Percentiles rank a stretch among this genome's conserved stretches.
These are phyloP conservation scores for Bubo blakistoni DNA, from an alignment of 2,113 vertebrate species.

Conservation along the genomic window DNA sequence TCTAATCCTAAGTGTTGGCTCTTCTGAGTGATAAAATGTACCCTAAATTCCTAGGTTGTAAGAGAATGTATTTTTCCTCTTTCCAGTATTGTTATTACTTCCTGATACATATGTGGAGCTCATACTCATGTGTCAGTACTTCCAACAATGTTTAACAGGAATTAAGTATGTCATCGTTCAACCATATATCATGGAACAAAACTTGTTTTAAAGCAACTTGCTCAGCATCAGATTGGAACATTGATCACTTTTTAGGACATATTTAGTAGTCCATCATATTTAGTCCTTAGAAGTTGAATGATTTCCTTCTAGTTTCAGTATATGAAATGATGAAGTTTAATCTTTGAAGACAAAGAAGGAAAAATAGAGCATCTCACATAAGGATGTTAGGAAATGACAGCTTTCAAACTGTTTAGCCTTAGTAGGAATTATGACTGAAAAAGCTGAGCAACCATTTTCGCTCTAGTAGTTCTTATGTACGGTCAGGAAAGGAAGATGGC, in stretches of 20 bases:
- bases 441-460: neutral
- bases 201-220: neutral
- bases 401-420: neutral
- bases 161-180: neutral
- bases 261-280: neutral
- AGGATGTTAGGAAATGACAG: neutral
- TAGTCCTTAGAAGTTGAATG: neutral
- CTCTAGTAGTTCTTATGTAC: neutral
- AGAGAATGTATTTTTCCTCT: neutral
- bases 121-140: neutral
- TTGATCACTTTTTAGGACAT: neutral
- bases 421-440: neutral
- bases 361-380: rapidly evolving
- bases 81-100: neutral
- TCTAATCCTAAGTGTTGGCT: conserved; percentile 5
- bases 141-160: neutral
- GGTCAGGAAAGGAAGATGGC: neutral
- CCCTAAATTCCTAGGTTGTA: neutral
- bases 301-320: neutral
- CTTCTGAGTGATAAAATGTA: neutral
- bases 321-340: neutral
- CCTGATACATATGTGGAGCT: neutral
- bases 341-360: neutral
- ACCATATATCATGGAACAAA: neutral
- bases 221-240: neutral